These are phyloP conservation scores for Axea sp. DNA, from an alignment of 2,888 invertebrate genomes.

Conservation along the genomic window DNA sequence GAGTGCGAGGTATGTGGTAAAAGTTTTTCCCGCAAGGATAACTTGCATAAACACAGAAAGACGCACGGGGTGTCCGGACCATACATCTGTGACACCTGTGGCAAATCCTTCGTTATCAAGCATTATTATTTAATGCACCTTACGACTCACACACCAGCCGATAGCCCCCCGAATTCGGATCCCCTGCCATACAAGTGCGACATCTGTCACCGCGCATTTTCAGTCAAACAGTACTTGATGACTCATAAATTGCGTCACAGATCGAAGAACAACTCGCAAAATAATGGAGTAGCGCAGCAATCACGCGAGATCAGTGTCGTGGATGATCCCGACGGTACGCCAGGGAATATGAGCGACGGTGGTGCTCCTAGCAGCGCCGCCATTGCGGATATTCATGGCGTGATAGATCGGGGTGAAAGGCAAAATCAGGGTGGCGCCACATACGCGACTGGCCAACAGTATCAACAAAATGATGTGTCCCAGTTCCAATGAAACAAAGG, in stretches of 20 bases:
- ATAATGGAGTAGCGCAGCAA: conserved; percentile 71
- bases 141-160: conserved; percentile 79
- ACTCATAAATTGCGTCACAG: conserved; percentile 82
- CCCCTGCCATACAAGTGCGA: conserved; percentile 82
- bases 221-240: conserved; percentile 83
- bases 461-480: conserved; percentile 75
- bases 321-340: conserved; percentile 57
- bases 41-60: conserved; percentile 82
- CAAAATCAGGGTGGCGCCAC: conserved; percentile 67
- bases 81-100: conserved; percentile 84
- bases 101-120: conserved; percentile 84
- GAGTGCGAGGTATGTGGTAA: conserved; percentile 83
- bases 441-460: conserved; percentile 69
- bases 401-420: conserved; percentile 72
- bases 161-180: conserved; percentile 70
- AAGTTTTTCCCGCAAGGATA: conserved; percentile 82
- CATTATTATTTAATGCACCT: conserved; percentile 85
- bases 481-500: conserved; percentile 79
- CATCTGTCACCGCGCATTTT: conserved; percentile 82
- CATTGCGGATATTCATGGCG: conserved; percentile 75
- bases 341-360: conserved; percentile 66
- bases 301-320: conserved; percentile 70
- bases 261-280: conserved; percentile 77
- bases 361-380: conserved; percentile 70
- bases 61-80: conserved; percentile 82